Conservation (phyloP, 1,140 invertebrate species). For the Eueides isabella region DNA sequence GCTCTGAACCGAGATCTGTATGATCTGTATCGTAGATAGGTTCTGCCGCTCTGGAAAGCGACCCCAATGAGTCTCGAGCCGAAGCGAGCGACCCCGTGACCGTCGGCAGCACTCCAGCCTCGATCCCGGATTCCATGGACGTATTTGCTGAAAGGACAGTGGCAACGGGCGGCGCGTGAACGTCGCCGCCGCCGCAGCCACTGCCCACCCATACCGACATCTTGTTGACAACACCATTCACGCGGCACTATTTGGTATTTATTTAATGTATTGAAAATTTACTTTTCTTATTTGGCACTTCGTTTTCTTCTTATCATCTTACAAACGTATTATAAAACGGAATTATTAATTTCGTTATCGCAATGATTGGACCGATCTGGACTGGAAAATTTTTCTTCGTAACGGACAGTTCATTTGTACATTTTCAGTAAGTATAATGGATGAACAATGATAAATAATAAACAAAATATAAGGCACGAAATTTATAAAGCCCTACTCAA, state of each 20-base stretch:
- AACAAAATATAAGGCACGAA: slow-evolving; percentile 70
- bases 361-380: slow-evolving; percentile 52
- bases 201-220: slow-evolving; percentile 79
- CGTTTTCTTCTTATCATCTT: slow-evolving; percentile 8
- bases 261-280: slow-evolving; percentile 19
- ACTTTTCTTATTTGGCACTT: slow-evolving; percentile 29
- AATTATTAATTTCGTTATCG: not conserved
- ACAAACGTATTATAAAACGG: not conserved
- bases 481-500: slow-evolving; percentile 49
- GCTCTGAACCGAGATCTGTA: slow-evolving; percentile 88
- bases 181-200: slow-evolving; percentile 58
- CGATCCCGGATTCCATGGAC: slow-evolving; percentile 82
- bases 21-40: slow-evolving; percentile 89
- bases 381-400: slow-evolving; percentile 37
- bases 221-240: slow-evolving; percentile 67
- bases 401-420: slow-evolving; percentile 48
- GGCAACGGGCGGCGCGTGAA: slow-evolving; percentile 58
- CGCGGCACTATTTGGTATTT: slow-evolving; percentile 31
- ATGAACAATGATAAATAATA: slow-evolving; percentile 38
- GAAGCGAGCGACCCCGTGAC: slow-evolving; percentile 86
- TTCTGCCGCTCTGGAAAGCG: slow-evolving; percentile 83
- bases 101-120: slow-evolving; percentile 85
- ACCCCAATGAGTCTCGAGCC: slow-evolving; percentile 83
- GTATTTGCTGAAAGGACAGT: slow-evolving; percentile 77
- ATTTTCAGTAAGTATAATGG: slow-evolving; percentile 26